Percentiles rank a stretch among this genome's conserved stretches.
Conservation (phyloP, 1,140 invertebrate genomes). For the Octopus bimaculoides region DNA sequence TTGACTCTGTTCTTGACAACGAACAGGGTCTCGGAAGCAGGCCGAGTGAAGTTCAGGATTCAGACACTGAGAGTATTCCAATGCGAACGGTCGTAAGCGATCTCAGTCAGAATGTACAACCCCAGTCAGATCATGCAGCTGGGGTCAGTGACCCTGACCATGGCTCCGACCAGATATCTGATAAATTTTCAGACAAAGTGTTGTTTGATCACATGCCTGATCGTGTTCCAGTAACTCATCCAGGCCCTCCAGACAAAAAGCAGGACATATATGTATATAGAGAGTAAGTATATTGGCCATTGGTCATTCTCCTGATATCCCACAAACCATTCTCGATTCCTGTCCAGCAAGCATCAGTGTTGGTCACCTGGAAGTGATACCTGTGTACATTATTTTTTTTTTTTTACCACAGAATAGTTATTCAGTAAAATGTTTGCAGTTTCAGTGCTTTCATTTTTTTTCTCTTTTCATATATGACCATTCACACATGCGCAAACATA, state of each 20-base stretch:
- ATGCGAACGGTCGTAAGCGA: constrained; percentile 18
- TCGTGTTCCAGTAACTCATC: constrained; percentile 18
- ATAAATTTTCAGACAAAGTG: not conserved
- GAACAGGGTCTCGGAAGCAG: constrained; percentile 19
- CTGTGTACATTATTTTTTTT: no score
- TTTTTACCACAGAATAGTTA: no score
- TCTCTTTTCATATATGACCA: not conserved
- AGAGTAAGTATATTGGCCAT: constrained; percentile 43
- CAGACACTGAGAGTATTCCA: constrained; percentile 26
- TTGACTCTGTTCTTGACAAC: constrained; percentile 12
- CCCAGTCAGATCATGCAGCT: not conserved
- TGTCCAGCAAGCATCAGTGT: not conserved
- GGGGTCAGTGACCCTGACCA: not conserved
- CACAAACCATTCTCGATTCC: not conserved
- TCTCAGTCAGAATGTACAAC: not conserved
- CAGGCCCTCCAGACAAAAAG: constrained; percentile 31
- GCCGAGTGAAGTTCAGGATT: constrained; percentile 21
- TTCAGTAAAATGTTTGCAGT: not conserved
- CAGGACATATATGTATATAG: constrained; percentile 54
- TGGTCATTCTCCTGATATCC: not conserved
- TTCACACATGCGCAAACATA: not conserved
- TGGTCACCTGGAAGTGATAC: not conserved
- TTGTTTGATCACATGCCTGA: constrained; percentile 2
- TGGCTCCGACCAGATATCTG: not conserved
- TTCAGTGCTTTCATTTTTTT: not conserved